Base-by-base conservation (phyloP, 2,797 vertebrate species). In the Phaenicophaeus curvirostris region DNA sequence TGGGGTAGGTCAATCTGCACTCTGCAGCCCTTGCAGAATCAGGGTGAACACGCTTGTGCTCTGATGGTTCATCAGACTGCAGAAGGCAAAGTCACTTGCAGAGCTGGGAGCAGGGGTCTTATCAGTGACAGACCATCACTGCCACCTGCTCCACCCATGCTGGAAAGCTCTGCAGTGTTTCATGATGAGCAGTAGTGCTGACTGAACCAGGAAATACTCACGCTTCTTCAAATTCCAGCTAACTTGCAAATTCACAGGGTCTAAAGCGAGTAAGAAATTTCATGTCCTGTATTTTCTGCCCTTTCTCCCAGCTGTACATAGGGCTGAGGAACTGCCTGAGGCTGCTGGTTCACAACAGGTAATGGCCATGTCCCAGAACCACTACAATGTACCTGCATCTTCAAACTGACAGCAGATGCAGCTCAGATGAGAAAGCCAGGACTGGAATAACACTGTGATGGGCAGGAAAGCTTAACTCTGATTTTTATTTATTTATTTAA, bases 61-160 rank as follows among this genome's bases (percentile, higher is more conserved):
- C 33, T 28, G 9, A 71, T 3, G 6, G 15, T 48, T 48, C 42
- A 35, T 55, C 75, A 75, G 51, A 57, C 25, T 2, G 0, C 74
- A 81, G 16, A 53, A 39, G 9, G 13, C 48, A 84, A 76, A 57
- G 54, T 44, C 54, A 10, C 62, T 23, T 9, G 2, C 15, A 21
- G 55, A 55, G 25, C 30, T 11, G n/a, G 75, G 14, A 63, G 24
- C 33, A 59, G 28, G 5, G 23, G 44, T 27, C 31, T 63, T 24
- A 41, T 0, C 28, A 44, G 31, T 8, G 46, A 37, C 66, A 41
- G 31, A 37, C 1, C 66, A 31, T 30, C 51, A 76, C 25, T 27
- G 25, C 4, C 61, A 85, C 1, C 0, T 30, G 7, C 11, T 66
- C 35, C 74, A 66, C 27, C 1, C 1, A 5, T 3, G 28, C n/a